Conservation (phyloP, 2,888 invertebrate species). For the Agrochola lota region DNA sequence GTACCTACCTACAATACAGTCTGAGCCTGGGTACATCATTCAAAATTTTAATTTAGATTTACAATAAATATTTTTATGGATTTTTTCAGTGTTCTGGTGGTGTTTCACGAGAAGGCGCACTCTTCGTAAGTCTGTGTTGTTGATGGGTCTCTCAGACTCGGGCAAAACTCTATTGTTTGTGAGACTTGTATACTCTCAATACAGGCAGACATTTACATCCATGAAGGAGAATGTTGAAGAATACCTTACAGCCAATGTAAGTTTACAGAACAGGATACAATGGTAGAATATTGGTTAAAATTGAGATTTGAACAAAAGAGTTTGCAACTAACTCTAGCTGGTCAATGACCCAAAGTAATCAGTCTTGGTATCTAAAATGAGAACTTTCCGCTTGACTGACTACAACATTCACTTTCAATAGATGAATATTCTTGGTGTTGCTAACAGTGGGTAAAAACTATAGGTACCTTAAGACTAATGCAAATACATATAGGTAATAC, state of each 20-base stretch:
- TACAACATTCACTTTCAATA: slow-evolving; percentile 32
- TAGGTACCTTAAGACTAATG: neutral
- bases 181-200: slow-evolving; percentile 93
- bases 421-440: slow-evolving; percentile 17
- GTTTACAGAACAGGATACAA: slow-evolving; percentile 58
- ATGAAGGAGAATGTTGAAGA: slow-evolving; percentile 96
- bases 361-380: slow-evolving; percentile 12
- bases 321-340: neutral
- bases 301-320: neutral
- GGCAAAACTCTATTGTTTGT: slow-evolving; percentile 97
- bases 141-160: slow-evolving; percentile 96
- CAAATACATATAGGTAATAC: neutral
- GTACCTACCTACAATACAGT: too few relatives aligned
- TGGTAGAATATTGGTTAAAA: neutral
- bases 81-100: slow-evolving; percentile 91
- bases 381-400: slow-evolving; percentile 33
- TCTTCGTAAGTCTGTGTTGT: slow-evolving; percentile 92
- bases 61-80: neutral
- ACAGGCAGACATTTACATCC: slow-evolving; percentile 96
- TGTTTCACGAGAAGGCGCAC: slow-evolving; percentile 91
- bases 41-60: neutral
- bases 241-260: slow-evolving; percentile 92
- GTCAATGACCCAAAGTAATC: slow-evolving; percentile 26
- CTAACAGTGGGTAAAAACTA: neutral
- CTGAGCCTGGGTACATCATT: neutral